phyloP scores from a whole-genome alignment of 1,140 invertebrate species.

The Drosophila biarmipes region DNA sequence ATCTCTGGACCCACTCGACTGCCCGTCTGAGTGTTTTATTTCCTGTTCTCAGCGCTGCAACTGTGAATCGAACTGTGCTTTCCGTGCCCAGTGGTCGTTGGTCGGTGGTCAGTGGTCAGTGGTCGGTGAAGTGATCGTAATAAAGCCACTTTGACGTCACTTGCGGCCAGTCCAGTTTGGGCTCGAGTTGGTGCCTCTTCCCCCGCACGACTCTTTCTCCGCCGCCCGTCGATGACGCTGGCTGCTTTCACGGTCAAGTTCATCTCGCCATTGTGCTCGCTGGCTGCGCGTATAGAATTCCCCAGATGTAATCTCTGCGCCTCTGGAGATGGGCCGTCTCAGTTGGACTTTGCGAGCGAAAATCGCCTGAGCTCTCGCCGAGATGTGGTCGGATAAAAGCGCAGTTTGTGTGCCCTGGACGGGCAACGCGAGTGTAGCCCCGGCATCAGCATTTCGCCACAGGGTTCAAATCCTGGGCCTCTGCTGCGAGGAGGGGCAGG shows the following conservation, averaged over 20 bases:
- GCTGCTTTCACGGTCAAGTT: constrained; percentile 83
- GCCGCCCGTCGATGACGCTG: constrained; percentile 42
- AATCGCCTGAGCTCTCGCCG: constrained; percentile 36
- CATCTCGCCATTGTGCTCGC: constrained; percentile 53
- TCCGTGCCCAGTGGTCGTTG: constrained; percentile 6
- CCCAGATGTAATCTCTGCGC: constrained; percentile 34
- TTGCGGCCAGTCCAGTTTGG: constrained; percentile 64
- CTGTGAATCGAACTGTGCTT: constrained; percentile 65
- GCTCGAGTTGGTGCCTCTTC: background rate
- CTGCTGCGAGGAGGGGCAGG: constrained; percentile 43
- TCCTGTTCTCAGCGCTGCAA: constrained; percentile 67
- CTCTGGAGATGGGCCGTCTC: constrained; percentile 34
- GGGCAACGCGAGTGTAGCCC: constrained; percentile 44
- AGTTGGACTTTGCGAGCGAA: constrained; percentile 57
- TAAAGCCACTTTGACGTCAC: constrained; percentile 73
- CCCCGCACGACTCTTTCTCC: constrained; percentile 25
- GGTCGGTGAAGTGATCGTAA: constrained; percentile 54
- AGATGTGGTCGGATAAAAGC: constrained; percentile 59
- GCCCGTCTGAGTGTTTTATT: constrained; percentile 50
- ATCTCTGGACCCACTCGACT: constrained; percentile 33
- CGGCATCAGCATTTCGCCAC: constrained; percentile 43
- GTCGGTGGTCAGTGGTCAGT: constrained; percentile 9
- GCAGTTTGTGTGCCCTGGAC: constrained; percentile 44
- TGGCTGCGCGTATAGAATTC: constrained; percentile 58
- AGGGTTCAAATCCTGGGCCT: constrained; percentile 53